Base-by-base conservation (phyloP, 2,113 vertebrate genomes). In the Tringa solitaria region DNA sequence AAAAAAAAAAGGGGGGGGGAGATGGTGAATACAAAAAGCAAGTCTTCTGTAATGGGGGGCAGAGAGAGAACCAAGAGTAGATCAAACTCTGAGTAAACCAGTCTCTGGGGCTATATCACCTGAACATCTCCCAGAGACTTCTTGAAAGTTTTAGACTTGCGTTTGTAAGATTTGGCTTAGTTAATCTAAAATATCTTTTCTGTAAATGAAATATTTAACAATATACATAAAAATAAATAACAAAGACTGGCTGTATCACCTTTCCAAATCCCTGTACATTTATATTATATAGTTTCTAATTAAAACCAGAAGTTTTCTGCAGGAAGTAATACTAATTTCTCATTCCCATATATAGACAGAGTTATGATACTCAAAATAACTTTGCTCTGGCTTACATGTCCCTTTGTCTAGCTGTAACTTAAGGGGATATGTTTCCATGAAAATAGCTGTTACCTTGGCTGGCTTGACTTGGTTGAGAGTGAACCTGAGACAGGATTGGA, bases 1-100 rank as follows among this genome's bases (percentile, higher is more conserved):
- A 33, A 51, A 35, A 30, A 35, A 8, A 9, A 2, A 2, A 1
- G 1, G 4, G 3, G 4, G 7, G 16, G 10, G 28, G 10, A 6
- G 2, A 11, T 22, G 46, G 21, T 23, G 46, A 23, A 33, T 37
- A 35, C 12, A 35, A 41, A 91, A 68, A 35, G 28, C 12, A 45
- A 50, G 10, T 65, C 5, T 26, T 32, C 14, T 70, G 37, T 63
- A 43, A 26, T 15, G 26, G 12, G 13, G 32, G 8, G 9, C 0
- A 1, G 46, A 59, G 48, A 43, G 28, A 28, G 50, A 59, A 63
- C 17, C 30, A 59, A 30, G 61, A 59, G 16, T 3, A 63, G 54
- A 30, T 41, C 12, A n/a, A 86, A 51, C 13, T 28, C 1, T 37
- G 19, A 54, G 28, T 50, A 16, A 54, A 15, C 51, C 28, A n/a